Percentiles rank a stretch among this genome's conserved stretches.
phyloP scores from a whole-genome alignment of 2,113 vertebrate genomes.

The Gallinago media region DNA sequence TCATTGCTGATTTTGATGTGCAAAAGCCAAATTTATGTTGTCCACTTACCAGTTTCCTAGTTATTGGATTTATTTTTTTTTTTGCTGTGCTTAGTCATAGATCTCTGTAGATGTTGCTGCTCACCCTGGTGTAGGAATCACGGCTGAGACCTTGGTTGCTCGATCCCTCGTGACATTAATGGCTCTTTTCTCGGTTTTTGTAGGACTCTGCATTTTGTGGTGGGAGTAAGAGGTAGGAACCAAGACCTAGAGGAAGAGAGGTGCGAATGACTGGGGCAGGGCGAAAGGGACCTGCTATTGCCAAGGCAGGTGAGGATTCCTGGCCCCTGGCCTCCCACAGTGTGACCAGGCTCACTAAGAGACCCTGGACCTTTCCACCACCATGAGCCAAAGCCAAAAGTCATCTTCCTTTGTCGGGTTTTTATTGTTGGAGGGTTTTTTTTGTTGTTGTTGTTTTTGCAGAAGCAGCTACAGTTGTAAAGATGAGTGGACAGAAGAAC shows the following conservation, averaged over 20 bases:
- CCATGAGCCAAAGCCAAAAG: not conserved
- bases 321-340: not conserved
- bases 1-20: not conserved
- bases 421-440: not conserved
- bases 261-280: not conserved
- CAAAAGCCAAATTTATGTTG: slow-evolving; percentile 27
- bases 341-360: not conserved
- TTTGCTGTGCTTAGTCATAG: not conserved
- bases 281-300: not conserved
- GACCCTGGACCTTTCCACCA: not conserved
- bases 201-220: not conserved
- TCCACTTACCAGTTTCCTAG: not conserved
- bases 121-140: not conserved
- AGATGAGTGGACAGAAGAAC: not conserved
- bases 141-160: not conserved
- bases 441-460: not conserved
- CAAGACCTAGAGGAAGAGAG: not conserved
- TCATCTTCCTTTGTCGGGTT: not conserved
- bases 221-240: not conserved
- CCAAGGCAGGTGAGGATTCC: not conserved
- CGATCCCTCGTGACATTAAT: rapidly evolving
- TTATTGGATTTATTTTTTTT: not conserved
- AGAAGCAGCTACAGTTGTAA: not conserved
- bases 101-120: not conserved
- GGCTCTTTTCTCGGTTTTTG: not conserved